Percentiles rank a stretch among this genome's conserved stretches.
These are phyloP conservation scores for Mus caroli DNA, from an alignment of 2,797 vertebrate genomes.

Conservation along the genomic window DNA sequence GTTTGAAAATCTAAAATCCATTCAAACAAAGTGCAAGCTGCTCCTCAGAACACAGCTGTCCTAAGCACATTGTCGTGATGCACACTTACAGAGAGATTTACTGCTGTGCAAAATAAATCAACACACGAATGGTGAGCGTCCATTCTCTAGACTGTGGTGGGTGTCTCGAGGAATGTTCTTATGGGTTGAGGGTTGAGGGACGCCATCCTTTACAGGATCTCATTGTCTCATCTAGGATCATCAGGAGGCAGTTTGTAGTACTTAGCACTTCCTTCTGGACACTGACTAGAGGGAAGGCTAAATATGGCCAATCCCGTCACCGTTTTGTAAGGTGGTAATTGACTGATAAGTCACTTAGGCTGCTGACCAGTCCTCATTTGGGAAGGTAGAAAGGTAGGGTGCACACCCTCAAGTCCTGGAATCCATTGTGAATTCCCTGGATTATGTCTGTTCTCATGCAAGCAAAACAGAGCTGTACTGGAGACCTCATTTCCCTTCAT, in stretches of 20 bases:
- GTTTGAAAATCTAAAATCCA: not conserved
- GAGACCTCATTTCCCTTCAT: not conserved
- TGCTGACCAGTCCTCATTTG: not conserved
- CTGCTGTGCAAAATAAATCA: not conserved
- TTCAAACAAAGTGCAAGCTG: not conserved
- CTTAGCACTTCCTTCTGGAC: not conserved
- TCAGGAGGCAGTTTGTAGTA: not conserved
- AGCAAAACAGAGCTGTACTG: not conserved
- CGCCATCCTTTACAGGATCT: not conserved
- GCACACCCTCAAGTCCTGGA: not conserved
- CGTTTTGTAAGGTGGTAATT: conserved; percentile 8
- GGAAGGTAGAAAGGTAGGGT: conserved; percentile 1
- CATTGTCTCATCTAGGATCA: not conserved
- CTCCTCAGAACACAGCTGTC: not conserved
- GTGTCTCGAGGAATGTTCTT: not conserved
- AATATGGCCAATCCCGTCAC: not conserved
- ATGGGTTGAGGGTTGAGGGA: not conserved
- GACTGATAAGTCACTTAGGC: not conserved
- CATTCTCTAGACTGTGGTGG: not conserved
- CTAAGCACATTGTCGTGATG: not conserved
- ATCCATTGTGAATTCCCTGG: not conserved
- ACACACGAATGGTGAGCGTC: not conserved
- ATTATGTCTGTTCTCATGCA: not conserved
- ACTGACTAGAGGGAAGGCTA: not conserved
- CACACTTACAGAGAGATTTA: not conserved